Conservation (phyloP, 1,140 invertebrate species). For the Ceratina japonica region DNA sequence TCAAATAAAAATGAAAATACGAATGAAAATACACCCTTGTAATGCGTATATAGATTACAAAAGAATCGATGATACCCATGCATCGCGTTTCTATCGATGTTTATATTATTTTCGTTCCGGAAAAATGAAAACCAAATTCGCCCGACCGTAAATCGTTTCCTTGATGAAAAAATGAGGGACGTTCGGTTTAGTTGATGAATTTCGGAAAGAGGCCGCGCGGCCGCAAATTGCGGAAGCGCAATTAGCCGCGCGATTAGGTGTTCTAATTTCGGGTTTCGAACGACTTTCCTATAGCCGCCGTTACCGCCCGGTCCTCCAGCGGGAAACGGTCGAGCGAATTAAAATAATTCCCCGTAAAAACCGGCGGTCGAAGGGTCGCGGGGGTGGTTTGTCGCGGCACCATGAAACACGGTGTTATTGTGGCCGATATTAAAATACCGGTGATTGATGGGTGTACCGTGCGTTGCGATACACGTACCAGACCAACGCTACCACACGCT, state of each 20-base stretch:
- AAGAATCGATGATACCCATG: conserved; percentile 35
- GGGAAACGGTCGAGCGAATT: conserved; percentile 64
- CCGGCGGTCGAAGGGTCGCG: conserved; percentile 51
- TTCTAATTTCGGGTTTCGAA: no score
- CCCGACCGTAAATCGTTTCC: conserved; percentile 17
- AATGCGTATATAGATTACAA: conserved; percentile 58
- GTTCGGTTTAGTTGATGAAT: background rate
- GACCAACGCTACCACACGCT: no score
- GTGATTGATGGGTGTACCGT: conserved; percentile 80
- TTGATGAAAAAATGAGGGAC: no score
- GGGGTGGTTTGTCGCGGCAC: conserved; percentile 30
- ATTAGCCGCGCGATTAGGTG: no score
- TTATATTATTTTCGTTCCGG: conserved; percentile 37
- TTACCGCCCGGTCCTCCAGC: no score
- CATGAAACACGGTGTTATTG: conserved; percentile 65
- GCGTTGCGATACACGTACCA: conserved; percentile 53
- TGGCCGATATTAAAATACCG: conserved; percentile 79
- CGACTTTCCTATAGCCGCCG: no score
- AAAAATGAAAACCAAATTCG: conserved; percentile 26
- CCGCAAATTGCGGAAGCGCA: no score
- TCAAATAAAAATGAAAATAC: conserved; percentile 52
- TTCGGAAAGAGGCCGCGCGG: no score
- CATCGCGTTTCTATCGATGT: conserved; percentile 41
- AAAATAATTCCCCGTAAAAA: conserved; percentile 77
- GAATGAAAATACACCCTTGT: conserved; percentile 43